Conservation (phyloP, 2,797 vertebrate genomes). For the Lepilemur septentrionalis region DNA sequence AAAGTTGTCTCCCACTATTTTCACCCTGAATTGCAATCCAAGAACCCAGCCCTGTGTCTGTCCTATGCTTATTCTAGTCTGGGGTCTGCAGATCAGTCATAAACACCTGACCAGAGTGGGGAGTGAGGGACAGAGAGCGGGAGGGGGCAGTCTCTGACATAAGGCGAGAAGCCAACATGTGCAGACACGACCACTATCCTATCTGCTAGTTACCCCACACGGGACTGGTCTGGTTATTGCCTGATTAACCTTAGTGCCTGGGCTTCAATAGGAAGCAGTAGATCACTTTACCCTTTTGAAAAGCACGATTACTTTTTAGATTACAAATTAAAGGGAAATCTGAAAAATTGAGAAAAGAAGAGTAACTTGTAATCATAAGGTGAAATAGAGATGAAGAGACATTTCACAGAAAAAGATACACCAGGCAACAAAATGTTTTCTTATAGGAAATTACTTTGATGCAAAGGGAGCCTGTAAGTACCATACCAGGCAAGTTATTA, state of each 20-base stretch:
- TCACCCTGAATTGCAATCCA: neutral
- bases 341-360: neutral
- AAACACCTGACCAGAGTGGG: neutral
- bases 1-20: neutral
- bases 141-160: neutral
- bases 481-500: neutral
- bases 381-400: neutral
- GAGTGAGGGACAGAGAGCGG: neutral
- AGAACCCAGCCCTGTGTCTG: neutral
- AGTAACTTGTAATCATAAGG: neutral
- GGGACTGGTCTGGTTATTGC: neutral
- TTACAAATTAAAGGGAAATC: constrained; percentile 20
- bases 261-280: neutral
- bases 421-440: neutral
- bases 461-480: neutral
- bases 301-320: neutral
- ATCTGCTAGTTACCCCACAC: too few species aligned
- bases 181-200: neutral
- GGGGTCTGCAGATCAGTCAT: neutral
- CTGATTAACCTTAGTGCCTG: neutral
- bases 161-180: neutral
- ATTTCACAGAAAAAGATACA: neutral
- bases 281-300: neutral
- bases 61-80: neutral
- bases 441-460: neutral